Evolutionary conservation across 2,797 vertebrate species (phyloP), one percentile per base, ranked within the genome.

Genomic region (Cryptoblepharus egeriae): DNA sequence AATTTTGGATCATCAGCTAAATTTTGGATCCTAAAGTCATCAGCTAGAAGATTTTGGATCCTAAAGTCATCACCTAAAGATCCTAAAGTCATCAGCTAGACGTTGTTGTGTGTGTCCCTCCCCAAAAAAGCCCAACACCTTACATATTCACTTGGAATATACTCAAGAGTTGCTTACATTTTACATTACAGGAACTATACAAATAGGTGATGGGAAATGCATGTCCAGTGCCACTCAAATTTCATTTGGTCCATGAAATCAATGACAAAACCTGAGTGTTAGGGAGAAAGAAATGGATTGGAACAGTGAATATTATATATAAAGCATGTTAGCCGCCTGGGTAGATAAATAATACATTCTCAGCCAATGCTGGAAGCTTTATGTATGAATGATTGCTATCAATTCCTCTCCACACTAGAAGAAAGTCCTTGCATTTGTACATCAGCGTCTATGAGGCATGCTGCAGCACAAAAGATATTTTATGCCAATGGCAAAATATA

Each of bases 311-410:
- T 1, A 63, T 5, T 1, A 0, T 42, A 26, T 3, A 30, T 82
- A 86, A 82, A 88, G 42, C 0, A n/a, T 45, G 26, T 70, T 80
- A 45, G 39, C 55, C 84, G 67, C 2, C n/a, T 75, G 16, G 24
- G 2, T 20, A 58, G 12, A 35, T 79, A 18, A 32, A 80, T 80
- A 68, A 88, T 77, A 1, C 18, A 5, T 45, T 1, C 52, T 2
- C 4, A 5, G 39, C 2, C 76, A 81, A 61, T 30, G 3, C 58
- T 20, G 35, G 72, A 81, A 82, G 4, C 45, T 18, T 77, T 35
- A 11, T 16, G 4, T 45, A 45, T 60, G 55, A 57, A 45, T 18
- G 37, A 42, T 30, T 60, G 7, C n/a, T 22, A 58, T 24, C 57
- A 24, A 12, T 60, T 71, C 20, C 32, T 30, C 28, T 65, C 18